These are phyloP conservation scores for Echinops telfairi DNA, from an alignment of 2,113 vertebrate genomes.

Conservation along the genomic window DNA sequence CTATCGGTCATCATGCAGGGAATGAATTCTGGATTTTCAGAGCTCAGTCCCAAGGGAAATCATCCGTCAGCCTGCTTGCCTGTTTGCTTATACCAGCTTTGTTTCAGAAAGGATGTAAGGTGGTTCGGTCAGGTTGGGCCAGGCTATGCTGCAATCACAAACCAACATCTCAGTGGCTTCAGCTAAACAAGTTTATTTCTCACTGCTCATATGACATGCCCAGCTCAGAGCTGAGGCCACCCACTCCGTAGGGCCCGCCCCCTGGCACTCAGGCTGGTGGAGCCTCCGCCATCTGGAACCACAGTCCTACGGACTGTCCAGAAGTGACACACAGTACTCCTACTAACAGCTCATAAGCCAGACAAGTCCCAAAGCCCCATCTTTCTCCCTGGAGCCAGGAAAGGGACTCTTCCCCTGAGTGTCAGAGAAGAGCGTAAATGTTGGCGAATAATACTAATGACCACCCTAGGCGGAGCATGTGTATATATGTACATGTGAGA, in stretches of 20 bases:
- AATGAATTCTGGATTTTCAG: not conserved
- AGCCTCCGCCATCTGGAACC: not conserved
- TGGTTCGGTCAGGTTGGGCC: not conserved
- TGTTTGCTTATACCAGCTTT: not conserved
- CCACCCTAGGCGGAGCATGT: not conserved
- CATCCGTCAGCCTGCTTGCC: not conserved
- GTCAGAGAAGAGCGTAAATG: not conserved
- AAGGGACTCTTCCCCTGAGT: not conserved
- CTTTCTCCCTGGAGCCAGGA: not conserved
- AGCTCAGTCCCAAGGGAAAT: not conserved
- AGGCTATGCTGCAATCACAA: not conserved
- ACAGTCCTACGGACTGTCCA: not conserved
- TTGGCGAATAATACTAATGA: not conserved
- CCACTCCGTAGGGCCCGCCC: not conserved
- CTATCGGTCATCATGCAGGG: not conserved
- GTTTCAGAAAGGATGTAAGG: not conserved
- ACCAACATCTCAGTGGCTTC: not conserved
- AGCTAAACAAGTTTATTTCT: not conserved
- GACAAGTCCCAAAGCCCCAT: not conserved
- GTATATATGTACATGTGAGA: not conserved
- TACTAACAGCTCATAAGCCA: not conserved
- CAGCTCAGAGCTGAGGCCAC: not conserved
- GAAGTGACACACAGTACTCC: not conserved
- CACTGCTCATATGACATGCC: not conserved
- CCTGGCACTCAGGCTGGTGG: not conserved